These are phyloP conservation scores for Octomys mimax DNA, from an alignment of 2,797 vertebrate species.

Conservation along the genomic window DNA sequence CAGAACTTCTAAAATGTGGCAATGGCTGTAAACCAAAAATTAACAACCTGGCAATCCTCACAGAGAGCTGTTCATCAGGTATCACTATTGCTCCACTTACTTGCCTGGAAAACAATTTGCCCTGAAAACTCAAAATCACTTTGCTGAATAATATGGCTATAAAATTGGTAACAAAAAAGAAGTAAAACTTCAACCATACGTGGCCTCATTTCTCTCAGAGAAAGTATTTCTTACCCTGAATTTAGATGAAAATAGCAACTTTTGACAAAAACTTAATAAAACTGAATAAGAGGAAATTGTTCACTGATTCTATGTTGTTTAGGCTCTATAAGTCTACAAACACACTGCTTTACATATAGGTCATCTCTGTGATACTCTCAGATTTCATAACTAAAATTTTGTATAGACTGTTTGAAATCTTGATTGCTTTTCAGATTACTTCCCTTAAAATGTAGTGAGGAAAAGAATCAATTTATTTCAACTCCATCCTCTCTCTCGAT, in stretches of 20 bases:
- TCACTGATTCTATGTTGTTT: conserved; percentile 55
- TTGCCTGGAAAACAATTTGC: neutral
- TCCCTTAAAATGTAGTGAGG: neutral
- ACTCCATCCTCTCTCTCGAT: neutral
- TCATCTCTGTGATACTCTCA: conserved; percentile 66
- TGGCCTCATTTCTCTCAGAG: neutral
- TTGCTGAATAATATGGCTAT: neutral
- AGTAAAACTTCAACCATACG: neutral
- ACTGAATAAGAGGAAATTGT: conserved; percentile 61
- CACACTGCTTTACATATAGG: conserved; percentile 26
- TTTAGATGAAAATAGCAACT: neutral
- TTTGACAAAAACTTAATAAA: conserved; percentile 61
- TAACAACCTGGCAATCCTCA: neutral
- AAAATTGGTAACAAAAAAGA: neutral
- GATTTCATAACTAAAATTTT: conserved; percentile 67
- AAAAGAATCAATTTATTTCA: conserved; percentile 13
- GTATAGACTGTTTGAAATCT: conserved; percentile 20
- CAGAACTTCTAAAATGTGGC: neutral
- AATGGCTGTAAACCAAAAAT: neutral
- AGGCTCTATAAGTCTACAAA: conserved; percentile 44
- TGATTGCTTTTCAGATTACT: neutral
- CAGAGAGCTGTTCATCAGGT: neutral
- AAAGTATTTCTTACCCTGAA: conserved; percentile 39
- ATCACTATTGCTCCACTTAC: neutral
- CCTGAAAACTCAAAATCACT: conserved; percentile 37